These are phyloP conservation scores for Drosophila tanythrix DNA, from an alignment of 2,888 invertebrate species.

Conservation along the genomic window DNA sequence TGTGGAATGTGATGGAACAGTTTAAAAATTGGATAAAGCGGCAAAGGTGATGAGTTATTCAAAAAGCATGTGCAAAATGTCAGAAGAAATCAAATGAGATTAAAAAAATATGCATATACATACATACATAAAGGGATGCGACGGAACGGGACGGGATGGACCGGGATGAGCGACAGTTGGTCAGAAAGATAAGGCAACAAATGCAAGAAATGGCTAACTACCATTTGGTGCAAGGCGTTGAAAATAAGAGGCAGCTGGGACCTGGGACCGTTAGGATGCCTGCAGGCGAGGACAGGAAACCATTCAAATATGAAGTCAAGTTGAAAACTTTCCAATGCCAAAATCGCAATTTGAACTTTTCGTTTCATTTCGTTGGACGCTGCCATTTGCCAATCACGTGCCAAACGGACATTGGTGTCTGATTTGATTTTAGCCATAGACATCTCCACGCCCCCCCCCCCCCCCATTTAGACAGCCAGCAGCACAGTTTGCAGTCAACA, in stretches of 20 bases:
- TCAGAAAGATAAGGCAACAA: constrained; percentile 2
- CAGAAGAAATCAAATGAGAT: constrained; percentile 76
- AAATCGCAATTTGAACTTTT: constrained; percentile 70
- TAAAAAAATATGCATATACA: constrained; percentile 31
- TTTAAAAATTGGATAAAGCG: constrained; percentile 44
- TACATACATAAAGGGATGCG: too few species aligned
- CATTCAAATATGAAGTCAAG: constrained; percentile 43
- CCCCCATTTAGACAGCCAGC: background rate
- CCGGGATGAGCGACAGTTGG: constrained; percentile 4
- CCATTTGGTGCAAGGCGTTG: constrained; percentile 9
- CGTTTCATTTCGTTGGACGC: constrained; percentile 27
- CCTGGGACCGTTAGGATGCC: constrained; percentile 38
- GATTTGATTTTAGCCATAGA: constrained; percentile 63
- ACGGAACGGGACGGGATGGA: too few species aligned
- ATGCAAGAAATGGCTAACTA: constrained; percentile 27
- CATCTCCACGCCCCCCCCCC: constrained; percentile 32
- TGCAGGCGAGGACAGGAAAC: constrained; percentile 41
- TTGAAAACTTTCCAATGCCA: constrained; percentile 37
- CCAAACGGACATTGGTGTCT: constrained; percentile 63
- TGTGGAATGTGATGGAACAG: constrained; percentile 54
- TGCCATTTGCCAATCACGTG: constrained; percentile 47
- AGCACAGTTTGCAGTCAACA: constrained; percentile 29
- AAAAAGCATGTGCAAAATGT: constrained; percentile 76
- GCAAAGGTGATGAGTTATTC: constrained; percentile 74
- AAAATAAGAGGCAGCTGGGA: constrained; percentile 45